Evolutionary conservation across 1,140 invertebrate genomes (phyloP).

Genomic region (Sinonovacula constricta): DNA sequence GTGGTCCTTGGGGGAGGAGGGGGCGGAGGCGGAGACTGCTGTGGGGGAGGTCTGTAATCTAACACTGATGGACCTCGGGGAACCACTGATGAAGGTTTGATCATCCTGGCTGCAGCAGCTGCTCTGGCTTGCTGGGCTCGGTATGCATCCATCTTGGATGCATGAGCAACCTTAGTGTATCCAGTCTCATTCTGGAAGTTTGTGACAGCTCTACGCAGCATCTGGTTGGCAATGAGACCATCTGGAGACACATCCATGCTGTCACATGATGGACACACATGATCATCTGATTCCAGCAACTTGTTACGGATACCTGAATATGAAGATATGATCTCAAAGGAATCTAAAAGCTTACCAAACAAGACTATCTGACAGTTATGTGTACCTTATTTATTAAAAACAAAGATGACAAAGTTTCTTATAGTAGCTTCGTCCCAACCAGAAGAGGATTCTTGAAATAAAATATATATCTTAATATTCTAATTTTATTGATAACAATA

Average conservation of each 20-base stretch:
- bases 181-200: conserved; percentile 95
- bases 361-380: no score
- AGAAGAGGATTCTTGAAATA: no score
- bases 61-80: conserved; percentile 31
- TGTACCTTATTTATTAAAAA: no score
- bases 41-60: conserved; percentile 48
- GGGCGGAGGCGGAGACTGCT: conserved; percentile 25
- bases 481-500: no score
- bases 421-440: no score
- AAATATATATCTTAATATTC: no score
- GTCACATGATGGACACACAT: conserved; percentile 95
- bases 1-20: no score
- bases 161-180: conserved; percentile 81
- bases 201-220: conserved; percentile 91
- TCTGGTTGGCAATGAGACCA: conserved; percentile 94
- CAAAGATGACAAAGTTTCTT: no score
- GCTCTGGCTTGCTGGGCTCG: conserved; percentile 18
- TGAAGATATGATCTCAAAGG: no score
- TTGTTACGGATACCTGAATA: conserved; percentile 91
- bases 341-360: no score
- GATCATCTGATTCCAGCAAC: conserved; percentile 95
- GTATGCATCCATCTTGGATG: not conserved
- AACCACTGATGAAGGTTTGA: not conserved
- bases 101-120: conserved; percentile 17
- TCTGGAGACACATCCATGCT: conserved; percentile 95